Evolutionary conservation across 2,888 invertebrate genomes (phyloP), one percentile per base, ranked within the genome.

Genomic region (Drosophila demipolita): DNA sequence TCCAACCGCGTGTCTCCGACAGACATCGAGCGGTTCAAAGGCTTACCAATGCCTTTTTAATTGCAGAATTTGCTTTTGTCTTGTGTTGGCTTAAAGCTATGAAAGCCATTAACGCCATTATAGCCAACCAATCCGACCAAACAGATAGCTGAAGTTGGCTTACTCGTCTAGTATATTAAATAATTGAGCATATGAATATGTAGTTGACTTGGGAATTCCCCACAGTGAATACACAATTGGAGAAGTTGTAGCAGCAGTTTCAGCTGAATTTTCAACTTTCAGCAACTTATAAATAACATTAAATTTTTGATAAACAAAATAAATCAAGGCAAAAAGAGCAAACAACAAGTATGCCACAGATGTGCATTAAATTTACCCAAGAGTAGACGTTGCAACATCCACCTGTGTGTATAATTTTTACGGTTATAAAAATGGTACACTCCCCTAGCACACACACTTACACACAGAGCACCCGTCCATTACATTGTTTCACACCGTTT

Each of bases 221-320:
- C 38, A 52, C 49, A 53, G 40, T 54, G 15, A 53, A 45, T 38
- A 12, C 20, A 33, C 36, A 20, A 7, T 5, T 36, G 17, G 26
- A 15, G 6, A 12, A 11, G 26, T 26, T 4, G 23, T 38, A 33
- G 26, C 36, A 69, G 60, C 36, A 63, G 65, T 12, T 32, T 50
- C 58, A 48, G 66, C 73, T 40, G 38, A 77, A 72, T 74, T 77
- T 63, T 71, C 71, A 75, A 81, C 81, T 84, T 85, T 77, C 82
- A 77, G 74, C 76, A 88, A 80, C 78, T 72, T 87, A 66, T 80
- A 83, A 86, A 87, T 73, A 75, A 77, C 84, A 87, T 88, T 82
- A 87, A 78, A 75, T 80, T 79, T 83, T 83, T 75, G 69, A 81
- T 88, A 82, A 88, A 83, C 87, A 86, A 83, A 83, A 88, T 89